Evolutionary conservation across 1,140 invertebrate species (phyloP), one percentile per base, ranked within the genome.

Genomic region (Archivesica marissinica): DNA sequence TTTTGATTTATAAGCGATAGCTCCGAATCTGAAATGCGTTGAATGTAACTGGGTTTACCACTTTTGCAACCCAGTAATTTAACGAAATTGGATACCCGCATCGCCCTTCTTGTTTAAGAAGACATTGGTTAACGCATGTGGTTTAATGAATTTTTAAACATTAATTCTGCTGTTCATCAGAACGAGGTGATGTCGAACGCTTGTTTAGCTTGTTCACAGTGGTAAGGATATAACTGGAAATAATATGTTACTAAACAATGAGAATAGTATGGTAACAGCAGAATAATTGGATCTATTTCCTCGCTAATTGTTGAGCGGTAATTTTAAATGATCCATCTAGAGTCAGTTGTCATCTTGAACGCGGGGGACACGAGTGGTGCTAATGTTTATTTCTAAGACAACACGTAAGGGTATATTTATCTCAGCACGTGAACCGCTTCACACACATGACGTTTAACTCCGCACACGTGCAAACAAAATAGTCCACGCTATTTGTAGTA

Each of bases 61-160:
- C 59, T 38, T 41, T 81, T 72, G 25, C 44, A 72, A 82, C 56
- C 47, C 79, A 25, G 39, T 75, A 75, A 83, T 83, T 75, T 72
- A 7, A 75, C 25, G 80, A 83, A 74, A 83, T 75, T 25, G 4
- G 52, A 83, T 52, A 74, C 47, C 41, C 68, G 39, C 59, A 83
- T 56, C 35, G 17, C 1, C 20, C 44, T 17, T 2, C 20, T 35
- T 56, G 44, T 50, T 64, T 50, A 59, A 52, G 70, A 64, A n/a
- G 54, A 15, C 47, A 41, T 39, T 38, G 41, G 44, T 75, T 47
- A 74, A 83, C 44, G 54, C 68, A 59, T 61, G 68, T 39, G 80
- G 68, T 74, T 83, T 75, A 83, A 83, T 75, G 80, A 83, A 74
- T 83, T 83, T 83, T 83, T 74, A 64, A 75, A 72, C 68, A 75